These are phyloP conservation scores for Zootoca vivipara DNA, from an alignment of 2,113 vertebrate species.

Conservation along the genomic window DNA sequence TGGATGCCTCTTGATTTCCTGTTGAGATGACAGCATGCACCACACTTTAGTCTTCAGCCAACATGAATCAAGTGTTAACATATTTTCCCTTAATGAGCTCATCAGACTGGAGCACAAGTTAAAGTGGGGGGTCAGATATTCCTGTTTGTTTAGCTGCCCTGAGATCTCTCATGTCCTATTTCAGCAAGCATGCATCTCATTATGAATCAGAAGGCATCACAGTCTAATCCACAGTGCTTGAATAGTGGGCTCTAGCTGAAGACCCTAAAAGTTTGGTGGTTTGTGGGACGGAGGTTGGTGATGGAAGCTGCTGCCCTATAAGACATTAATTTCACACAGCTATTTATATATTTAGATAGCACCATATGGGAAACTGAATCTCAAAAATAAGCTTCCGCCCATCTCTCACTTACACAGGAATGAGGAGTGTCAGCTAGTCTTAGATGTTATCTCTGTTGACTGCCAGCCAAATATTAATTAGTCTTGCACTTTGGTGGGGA, in stretches of 20 bases:
- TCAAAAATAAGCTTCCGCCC: no score
- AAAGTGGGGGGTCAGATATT: slow-evolving; percentile 66
- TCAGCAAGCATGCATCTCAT: not conserved
- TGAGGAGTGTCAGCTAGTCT: no score
- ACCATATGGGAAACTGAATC: no score
- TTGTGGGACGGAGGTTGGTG: no score
- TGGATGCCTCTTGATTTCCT: slow-evolving; percentile 63
- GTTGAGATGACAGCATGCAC: slow-evolving; percentile 61
- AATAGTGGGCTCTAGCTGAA: not conserved
- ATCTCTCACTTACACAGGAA: no score
- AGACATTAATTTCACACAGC: no score
- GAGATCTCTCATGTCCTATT: slow-evolving; percentile 39
- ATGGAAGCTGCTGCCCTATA: no score
- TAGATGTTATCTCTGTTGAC: no score
- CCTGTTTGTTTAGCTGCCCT: slow-evolving; percentile 59
- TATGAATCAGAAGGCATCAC: not conserved
- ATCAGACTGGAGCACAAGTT: slow-evolving; percentile 58
- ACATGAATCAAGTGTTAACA: slow-evolving; percentile 59
- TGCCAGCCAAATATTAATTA: no score
- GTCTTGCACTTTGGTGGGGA: no score
- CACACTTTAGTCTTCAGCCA: slow-evolving; percentile 50
- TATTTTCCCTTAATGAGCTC: slow-evolving; percentile 73
- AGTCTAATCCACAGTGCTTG: not conserved
- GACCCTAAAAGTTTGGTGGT: not conserved
- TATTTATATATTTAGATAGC: no score